Evolutionary conservation across 2,797 vertebrate species (phyloP).

Genomic region (Oreochromis grahami): DNA sequence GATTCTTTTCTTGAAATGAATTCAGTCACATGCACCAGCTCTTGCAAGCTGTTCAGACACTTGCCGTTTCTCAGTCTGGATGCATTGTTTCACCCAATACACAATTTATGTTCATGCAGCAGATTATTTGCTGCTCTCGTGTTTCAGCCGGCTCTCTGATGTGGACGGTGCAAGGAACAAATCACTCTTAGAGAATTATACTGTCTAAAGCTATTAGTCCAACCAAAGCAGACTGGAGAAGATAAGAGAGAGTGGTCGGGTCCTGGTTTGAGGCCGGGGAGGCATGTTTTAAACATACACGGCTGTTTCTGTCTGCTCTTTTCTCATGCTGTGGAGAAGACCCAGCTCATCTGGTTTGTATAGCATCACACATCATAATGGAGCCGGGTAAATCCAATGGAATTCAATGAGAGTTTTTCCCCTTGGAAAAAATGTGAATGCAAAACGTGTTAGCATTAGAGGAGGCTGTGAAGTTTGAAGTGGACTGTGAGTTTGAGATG

Average conservation of each 20-base stretch:
- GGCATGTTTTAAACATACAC: conserved; percentile 40
- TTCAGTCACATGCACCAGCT: conserved; percentile 17
- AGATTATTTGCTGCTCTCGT: conserved; percentile 52
- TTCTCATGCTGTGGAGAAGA: conserved; percentile 42
- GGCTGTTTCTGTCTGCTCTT: conserved; percentile 25
- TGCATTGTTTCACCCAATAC: conserved; percentile 22
- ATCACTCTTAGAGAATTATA: conserved; percentile 60
- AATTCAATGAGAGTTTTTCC: conserved; percentile 53
- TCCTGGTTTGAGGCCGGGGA: conserved; percentile 10
- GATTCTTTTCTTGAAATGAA: not conserved
- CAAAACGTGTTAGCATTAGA: conserved; percentile 56
- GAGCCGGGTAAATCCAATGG: conserved; percentile 44
- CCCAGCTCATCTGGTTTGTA: conserved; percentile 70
- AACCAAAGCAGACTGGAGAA: conserved; percentile 42
- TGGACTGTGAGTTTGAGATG: conserved; percentile 2
- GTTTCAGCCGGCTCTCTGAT: conserved; percentile 54
- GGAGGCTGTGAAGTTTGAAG: conserved; percentile 24
- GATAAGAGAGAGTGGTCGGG: conserved; percentile 52
- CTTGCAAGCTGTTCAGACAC: conserved; percentile 9
- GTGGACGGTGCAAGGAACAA: conserved; percentile 51
- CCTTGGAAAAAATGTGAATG: conserved; percentile 23
- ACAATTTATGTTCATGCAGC: conserved; percentile 49
- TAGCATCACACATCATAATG: conserved; percentile 69
- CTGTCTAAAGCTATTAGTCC: conserved; percentile 56
- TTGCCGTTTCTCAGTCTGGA: conserved; percentile 32